Evolutionary conservation across 2,113 vertebrate species (phyloP).

Genomic region (Dasypus novemcinctus): DNA sequence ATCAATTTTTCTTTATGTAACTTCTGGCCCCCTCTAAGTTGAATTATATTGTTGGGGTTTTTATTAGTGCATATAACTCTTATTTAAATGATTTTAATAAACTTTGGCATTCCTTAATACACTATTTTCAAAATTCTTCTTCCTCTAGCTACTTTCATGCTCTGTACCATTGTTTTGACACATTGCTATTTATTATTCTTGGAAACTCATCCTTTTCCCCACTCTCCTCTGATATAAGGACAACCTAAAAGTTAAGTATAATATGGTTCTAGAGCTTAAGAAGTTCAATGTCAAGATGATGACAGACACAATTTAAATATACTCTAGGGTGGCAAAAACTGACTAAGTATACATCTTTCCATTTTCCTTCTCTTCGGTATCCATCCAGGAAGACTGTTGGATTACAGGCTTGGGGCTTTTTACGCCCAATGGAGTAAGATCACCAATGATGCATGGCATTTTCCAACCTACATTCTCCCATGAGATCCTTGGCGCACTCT

Average conservation of each 20-base stretch:
- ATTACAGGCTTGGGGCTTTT: background rate
- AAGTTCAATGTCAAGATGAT: background rate
- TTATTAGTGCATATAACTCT: background rate
- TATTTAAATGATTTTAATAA: background rate
- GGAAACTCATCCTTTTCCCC: background rate
- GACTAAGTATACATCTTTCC: background rate
- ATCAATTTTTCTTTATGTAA: background rate
- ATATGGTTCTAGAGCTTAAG: background rate
- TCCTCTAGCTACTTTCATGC: background rate
- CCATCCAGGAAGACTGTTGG: background rate
- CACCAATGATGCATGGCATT: background rate
- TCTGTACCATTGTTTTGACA: background rate
- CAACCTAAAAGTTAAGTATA: background rate
- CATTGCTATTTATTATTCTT: background rate
- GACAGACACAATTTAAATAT: background rate
- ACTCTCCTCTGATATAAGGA: background rate
- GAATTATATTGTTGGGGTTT: background rate
- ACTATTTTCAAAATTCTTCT: background rate
- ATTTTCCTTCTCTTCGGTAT: background rate
- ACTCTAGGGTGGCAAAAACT: background rate
- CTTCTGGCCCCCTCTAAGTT: background rate
- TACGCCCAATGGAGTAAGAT: too few species aligned
- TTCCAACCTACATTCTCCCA: background rate
- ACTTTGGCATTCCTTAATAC: background rate
- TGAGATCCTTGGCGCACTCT: background rate